These are phyloP conservation scores for Smittia sp. DNA, from an alignment of 2,888 invertebrate genomes.

Conservation along the genomic window DNA sequence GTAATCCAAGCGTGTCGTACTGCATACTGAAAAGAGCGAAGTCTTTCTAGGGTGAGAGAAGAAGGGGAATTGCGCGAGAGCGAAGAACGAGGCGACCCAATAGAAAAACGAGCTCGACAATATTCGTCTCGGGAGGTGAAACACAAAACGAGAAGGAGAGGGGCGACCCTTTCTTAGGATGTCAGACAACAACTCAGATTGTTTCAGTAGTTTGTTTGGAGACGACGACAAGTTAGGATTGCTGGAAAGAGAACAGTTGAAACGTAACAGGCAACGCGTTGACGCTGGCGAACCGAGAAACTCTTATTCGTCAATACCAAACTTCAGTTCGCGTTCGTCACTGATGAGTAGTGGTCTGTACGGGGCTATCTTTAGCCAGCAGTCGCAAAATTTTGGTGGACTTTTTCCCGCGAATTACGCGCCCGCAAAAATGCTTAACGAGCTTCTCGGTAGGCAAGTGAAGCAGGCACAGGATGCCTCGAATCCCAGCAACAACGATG, in stretches of 20 bases:
- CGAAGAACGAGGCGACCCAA: not conserved
- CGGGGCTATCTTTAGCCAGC: slow-evolving; percentile 80
- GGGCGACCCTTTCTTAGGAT: slow-evolving; percentile 75
- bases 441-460: slow-evolving; percentile 78
- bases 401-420: slow-evolving; percentile 81
- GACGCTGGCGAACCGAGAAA: slow-evolving; percentile 95
- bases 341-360: slow-evolving; percentile 83
- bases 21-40: not conserved
- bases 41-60: not conserved
- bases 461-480: slow-evolving; percentile 65
- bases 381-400: slow-evolving; percentile 75
- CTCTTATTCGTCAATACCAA: slow-evolving; percentile 80
- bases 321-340: slow-evolving; percentile 71
- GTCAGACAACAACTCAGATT: slow-evolving; percentile 88
- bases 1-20: not conserved
- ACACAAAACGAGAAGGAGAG: not conserved
- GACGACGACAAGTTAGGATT: slow-evolving; percentile 82
- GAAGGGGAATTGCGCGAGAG: slow-evolving; percentile 1
- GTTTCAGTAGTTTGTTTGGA: slow-evolving; percentile 84
- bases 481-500: slow-evolving; percentile 51
- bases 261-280: slow-evolving; percentile 86
- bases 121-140: not conserved
- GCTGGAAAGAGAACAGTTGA: slow-evolving; percentile 24
- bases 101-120: not conserved
- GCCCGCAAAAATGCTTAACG: slow-evolving; percentile 89